Percentiles rank a stretch among this genome's conserved stretches.
Evolutionary conservation across 2,113 vertebrate genomes (phyloP).

Genomic region (Cebus imitator): DNA sequence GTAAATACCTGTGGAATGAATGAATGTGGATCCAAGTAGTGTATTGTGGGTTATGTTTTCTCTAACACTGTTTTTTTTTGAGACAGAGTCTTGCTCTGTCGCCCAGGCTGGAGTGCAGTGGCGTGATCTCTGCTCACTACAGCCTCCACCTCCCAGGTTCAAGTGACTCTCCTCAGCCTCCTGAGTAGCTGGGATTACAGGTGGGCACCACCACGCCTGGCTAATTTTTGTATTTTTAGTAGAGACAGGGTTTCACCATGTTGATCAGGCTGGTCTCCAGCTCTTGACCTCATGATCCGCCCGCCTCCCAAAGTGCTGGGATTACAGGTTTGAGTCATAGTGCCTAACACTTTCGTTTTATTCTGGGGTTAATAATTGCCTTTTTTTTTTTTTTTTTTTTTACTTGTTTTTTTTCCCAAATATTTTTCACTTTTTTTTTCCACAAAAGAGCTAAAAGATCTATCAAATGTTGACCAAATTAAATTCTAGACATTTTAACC

Average conservation of each 20-base stretch:
- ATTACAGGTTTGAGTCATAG: too few species aligned
- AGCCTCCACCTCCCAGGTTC: too few species aligned
- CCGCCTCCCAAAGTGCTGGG: too few species aligned
- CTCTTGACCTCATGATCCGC: too few species aligned
- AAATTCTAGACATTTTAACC: background rate
- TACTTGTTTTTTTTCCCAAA: background rate
- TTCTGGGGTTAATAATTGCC: background rate
- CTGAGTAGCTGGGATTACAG: too few species aligned
- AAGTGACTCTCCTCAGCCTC: too few species aligned
- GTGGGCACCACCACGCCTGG: rapidly evolving
- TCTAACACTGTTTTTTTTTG: background rate
- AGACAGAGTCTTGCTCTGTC: too few species aligned
- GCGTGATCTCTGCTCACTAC: too few species aligned
- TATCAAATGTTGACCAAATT: background rate
- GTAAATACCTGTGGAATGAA: background rate
- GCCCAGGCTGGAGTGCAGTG: too few species aligned
- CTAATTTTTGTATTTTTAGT: too few species aligned
- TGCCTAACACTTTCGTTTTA: background rate
- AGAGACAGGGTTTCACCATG: too few species aligned
- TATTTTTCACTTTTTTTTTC: background rate
- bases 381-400: background rate
- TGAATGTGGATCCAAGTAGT: background rate
- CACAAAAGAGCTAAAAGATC: background rate
- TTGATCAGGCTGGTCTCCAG: too few species aligned
- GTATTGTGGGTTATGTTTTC: background rate